Base-by-base conservation (phyloP, 2,113 vertebrate species). In the Thomomys bottae region DNA sequence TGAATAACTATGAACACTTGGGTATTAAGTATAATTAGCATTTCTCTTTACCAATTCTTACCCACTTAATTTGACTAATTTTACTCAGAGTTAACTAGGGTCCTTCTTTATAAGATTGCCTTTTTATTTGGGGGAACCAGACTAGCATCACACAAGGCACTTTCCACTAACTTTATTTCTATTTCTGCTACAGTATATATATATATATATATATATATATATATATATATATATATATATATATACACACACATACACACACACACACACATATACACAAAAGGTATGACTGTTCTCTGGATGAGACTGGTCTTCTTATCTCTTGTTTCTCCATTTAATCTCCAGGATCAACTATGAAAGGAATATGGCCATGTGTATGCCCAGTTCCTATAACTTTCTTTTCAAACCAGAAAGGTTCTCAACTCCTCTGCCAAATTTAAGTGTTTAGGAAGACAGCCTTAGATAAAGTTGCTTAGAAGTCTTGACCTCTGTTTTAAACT, bases 211-310 rank as follows among this genome's bases (percentile, higher is more conserved):
- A n/a, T n/a, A n/a, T n/a, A n/a, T n/a, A n/a, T n/a, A n/a, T n/a
- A n/a, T n/a, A n/a, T n/a, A n/a, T n/a, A n/a, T n/a, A n/a, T n/a
- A n/a, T n/a, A n/a, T n/a, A n/a, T n/a, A n/a, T n/a, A n/a, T n/a
- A n/a, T n/a, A n/a, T n/a, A n/a, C n/a, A n/a, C n/a, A n/a, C n/a
- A n/a, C n/a, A n/a, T n/a, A n/a, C n/a, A n/a, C n/a, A n/a, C n/a
- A n/a, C n/a, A n/a, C n/a, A 20, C 36, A 42, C 77, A 20, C n/a
- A 54, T 21, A 3, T 80, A 18, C 61, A 57, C 5, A 49, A 28
- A 15, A 88, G 63, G 57, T 26, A 38, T 68, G 83, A 61, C 68
- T 38, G 49, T 87, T 88, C 63, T 89, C 17, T 91, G 78, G 40
- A 36, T 14, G 49, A 84, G 77, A 15, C 61, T 24, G 66, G n/a